phyloP scores from a whole-genome alignment of 2,888 invertebrate species.

The Boloria selene region DNA sequence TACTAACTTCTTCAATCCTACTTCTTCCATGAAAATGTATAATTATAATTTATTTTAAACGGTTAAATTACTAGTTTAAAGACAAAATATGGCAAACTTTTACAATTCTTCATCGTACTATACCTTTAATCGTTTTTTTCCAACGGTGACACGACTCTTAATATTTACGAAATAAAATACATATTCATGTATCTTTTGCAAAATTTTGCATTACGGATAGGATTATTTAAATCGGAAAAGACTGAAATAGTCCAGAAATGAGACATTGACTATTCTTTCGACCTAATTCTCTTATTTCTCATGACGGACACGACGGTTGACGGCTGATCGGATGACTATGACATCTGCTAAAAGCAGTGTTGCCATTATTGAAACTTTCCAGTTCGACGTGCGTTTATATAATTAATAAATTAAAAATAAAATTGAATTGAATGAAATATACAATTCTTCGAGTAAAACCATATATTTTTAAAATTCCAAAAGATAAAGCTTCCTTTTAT shows the following conservation, averaged over 20 bases:
- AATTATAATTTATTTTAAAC: conserved; percentile 47
- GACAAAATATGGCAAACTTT: conserved; percentile 78
- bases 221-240: conserved; percentile 41
- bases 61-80: conserved; percentile 65
- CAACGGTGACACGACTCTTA: conserved; percentile 50
- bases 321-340: conserved; percentile 43
- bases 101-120: conserved; percentile 57
- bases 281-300: conserved; percentile 76
- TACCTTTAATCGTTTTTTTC: conserved; percentile 61
- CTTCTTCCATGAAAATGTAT: conserved; percentile 42
- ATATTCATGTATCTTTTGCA: conserved; percentile 50
- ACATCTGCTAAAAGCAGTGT: conserved; percentile 23
- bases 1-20: conserved; percentile 19
- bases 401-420: too few relatives aligned
- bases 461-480: too few relatives aligned
- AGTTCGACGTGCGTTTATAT: too few relatives aligned
- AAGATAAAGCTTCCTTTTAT: too few relatives aligned
- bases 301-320: conserved; percentile 54
- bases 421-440: too few relatives aligned
- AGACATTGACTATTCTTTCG: conserved; percentile 65
- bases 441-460: too few relatives aligned
- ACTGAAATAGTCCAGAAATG: conserved; percentile 55
- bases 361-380: too few relatives aligned
- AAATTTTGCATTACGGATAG: conserved; percentile 39
- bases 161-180: conserved; percentile 52